Conservation (phyloP, 1,140 invertebrate species). For the Reticulitermes speratus region DNA sequence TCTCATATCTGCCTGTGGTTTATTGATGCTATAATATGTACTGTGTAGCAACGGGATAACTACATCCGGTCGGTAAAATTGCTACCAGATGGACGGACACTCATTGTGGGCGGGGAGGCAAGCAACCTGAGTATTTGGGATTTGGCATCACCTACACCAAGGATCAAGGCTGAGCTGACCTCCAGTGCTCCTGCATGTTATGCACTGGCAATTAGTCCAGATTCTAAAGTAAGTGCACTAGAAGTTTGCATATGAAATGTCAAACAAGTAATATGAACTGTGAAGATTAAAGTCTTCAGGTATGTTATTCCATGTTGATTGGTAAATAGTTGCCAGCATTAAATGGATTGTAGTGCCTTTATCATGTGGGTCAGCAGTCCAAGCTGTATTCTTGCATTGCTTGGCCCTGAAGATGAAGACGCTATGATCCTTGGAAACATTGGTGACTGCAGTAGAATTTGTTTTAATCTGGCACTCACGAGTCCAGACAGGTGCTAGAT, state of each 20-base stretch:
- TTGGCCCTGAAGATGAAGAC: no score
- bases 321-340: no score
- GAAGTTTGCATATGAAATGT: neutral
- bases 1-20: no score
- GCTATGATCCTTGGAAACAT: no score
- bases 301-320: no score
- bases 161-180: constrained; percentile 90
- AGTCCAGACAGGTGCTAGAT: no score
- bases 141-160: constrained; percentile 80
- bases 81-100: constrained; percentile 82
- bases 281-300: no score
- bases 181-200: constrained; percentile 96
- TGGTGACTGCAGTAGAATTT: no score
- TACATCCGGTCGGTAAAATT: constrained; percentile 91
- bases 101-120: constrained; percentile 92
- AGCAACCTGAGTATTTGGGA: constrained; percentile 90
- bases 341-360: no score
- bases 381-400: no score
- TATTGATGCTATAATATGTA: neutral
- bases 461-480: no score
- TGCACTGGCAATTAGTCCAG: constrained; percentile 85
- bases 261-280: neutral
- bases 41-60: constrained; percentile 70
- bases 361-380: no score
- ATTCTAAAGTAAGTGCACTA: constrained; percentile 69